phyloP scores from a whole-genome alignment of 2,113 vertebrate genomes.

The Pyxicephalus adspersus region DNA sequence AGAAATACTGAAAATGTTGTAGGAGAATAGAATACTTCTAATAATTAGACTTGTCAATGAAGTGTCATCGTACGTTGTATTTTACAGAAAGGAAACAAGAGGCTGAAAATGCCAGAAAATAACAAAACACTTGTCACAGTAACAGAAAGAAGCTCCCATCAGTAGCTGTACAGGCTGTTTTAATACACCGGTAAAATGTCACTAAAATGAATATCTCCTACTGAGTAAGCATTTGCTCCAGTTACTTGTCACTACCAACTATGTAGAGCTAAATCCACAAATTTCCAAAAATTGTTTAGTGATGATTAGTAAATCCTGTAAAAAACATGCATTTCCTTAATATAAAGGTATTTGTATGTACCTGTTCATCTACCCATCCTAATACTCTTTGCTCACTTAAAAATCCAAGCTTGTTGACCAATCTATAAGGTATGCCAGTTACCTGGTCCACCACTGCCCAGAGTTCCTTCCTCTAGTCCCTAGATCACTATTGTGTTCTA shows the following conservation, averaged over 20 bases:
- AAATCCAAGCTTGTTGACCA: too few species aligned
- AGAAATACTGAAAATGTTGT: conserved; percentile 6
- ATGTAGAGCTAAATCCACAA: not conserved
- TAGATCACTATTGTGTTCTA: too few species aligned
- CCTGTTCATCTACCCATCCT: not conserved
- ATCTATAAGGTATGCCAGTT: too few species aligned
- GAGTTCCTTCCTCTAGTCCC: too few species aligned
- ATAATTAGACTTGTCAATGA: conserved; percentile 23
- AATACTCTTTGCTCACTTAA: not conserved
- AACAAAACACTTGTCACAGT: conserved; percentile 21
- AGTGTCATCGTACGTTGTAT: conserved; percentile 12
- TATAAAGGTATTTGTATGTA: not conserved
- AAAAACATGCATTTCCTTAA: too few species aligned
- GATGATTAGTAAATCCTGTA: too few species aligned
- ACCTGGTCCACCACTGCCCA: too few species aligned
- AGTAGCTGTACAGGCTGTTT: conserved; percentile 6
- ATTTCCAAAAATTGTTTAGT: not conserved
- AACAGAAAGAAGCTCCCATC: conserved; percentile 8
- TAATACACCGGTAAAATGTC: conserved; percentile 10
- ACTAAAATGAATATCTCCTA: not conserved
- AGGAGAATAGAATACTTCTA: not conserved
- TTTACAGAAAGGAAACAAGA: not conserved
- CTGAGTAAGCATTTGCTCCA: not conserved
- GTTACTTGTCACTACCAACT: not conserved
- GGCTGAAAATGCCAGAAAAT: not conserved